Evolutionary conservation across 2,888 invertebrate species (phyloP).

Genomic region (Anticlea derivata): DNA sequence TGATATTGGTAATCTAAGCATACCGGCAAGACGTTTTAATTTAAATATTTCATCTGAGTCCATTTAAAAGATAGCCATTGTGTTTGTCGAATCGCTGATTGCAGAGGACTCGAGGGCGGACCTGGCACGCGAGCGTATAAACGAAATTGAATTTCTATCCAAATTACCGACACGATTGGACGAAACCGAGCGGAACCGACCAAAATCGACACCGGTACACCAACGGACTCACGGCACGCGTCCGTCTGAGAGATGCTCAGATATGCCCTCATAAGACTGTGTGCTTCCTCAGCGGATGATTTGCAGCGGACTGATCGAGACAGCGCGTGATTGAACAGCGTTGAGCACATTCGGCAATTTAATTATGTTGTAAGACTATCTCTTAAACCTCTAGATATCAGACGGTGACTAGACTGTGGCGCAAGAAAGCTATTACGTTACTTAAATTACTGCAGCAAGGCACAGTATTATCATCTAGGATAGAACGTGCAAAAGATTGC

Average conservation of each 20-base stretch:
- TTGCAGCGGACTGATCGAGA: neutral
- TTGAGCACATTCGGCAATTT: too few species aligned
- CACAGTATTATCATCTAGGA: too few species aligned
- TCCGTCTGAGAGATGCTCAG: constrained; percentile 44
- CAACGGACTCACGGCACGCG: constrained; percentile 66
- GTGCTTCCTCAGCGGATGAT: constrained; percentile 14
- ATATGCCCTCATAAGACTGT: constrained; percentile 15
- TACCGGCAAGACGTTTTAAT: too few species aligned
- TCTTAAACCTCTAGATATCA: too few species aligned
- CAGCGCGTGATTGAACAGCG: too few species aligned
- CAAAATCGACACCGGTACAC: constrained; percentile 41
- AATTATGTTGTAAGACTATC: too few species aligned
- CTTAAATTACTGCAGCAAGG: too few species aligned
- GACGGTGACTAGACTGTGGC: too few species aligned
- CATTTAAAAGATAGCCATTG: constrained; percentile 43
- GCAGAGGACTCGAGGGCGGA: constrained; percentile 47
- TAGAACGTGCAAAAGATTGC: too few species aligned
- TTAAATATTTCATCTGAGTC: constrained; percentile 42
- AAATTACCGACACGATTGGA: constrained; percentile 58
- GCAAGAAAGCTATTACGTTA: too few species aligned
- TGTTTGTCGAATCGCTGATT: constrained; percentile 69
- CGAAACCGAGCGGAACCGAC: constrained; percentile 67
- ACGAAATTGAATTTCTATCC: constrained; percentile 51
- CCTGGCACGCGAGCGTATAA: constrained; percentile 63
- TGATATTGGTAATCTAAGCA: too few species aligned